These are phyloP conservation scores for Tenebrosternarchus preto DNA, from an alignment of 2,113 vertebrate species.

Conservation along the genomic window DNA sequence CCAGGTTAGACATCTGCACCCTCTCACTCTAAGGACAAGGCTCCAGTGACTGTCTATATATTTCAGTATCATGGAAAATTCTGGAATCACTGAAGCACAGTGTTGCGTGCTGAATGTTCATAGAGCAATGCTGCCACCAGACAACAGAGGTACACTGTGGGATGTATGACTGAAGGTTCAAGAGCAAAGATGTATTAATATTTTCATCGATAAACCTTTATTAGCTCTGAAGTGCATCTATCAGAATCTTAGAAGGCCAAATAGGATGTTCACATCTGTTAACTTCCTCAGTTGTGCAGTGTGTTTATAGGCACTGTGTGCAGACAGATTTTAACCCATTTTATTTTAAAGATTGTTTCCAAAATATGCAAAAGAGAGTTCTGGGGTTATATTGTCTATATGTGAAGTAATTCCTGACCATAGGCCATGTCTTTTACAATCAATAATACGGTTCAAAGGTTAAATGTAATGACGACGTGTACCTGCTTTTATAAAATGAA, in stretches of 20 bases:
- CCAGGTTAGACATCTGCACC: conserved; percentile 40
- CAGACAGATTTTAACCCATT: no score
- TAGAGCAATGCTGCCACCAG: background rate
- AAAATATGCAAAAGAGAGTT: no score
- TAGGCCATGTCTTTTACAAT: background rate
- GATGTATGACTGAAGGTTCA: no score
- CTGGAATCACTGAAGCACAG: background rate
- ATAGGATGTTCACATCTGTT: no score
- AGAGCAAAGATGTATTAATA: no score
- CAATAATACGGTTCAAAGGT: conserved; percentile 61
- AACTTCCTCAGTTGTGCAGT: no score
- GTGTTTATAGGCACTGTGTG: no score
- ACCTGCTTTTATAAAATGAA: background rate
- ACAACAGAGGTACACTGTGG: no score
- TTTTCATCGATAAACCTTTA: no score
- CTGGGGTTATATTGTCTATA: background rate
- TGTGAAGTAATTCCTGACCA: background rate
- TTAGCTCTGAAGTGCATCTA: no score
- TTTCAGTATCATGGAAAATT: background rate
- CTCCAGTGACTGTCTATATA: conserved; percentile 7
- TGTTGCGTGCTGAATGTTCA: background rate
- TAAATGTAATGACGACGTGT: conserved; percentile 38
- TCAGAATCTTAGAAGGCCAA: no score
- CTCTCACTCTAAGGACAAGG: conserved; percentile 12
- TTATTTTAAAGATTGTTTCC: no score